Evolutionary conservation across 1,140 invertebrate species (phyloP), one percentile per base, ranked within the genome.

Genomic region (Polypedilum pembai): DNA sequence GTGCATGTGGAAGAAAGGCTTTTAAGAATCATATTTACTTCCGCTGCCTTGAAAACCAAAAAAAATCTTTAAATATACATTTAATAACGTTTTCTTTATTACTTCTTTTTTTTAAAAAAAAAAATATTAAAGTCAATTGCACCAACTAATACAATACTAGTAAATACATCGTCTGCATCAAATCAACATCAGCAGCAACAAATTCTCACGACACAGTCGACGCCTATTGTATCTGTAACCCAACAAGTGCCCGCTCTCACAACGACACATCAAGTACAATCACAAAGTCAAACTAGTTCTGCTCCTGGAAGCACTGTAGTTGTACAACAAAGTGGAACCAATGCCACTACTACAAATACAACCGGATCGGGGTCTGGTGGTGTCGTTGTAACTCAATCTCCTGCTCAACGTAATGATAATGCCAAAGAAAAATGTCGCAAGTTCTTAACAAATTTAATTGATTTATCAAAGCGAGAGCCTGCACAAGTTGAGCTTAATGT

Each of bases 351-450:
- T 66, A 20, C 7, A n/a, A 66, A 66, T 66, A 2, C 63, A 17
- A 18, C 65, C 7, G 1, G n/a, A n/a, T n/a, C 65, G 18, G 4
- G 17, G 8, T 20, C 65, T 10, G 65, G 65, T 10, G 20, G 20
- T 20, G 65, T 69, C 10, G 20, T 21, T 20, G 20, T 69, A 8
- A 21, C 17, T 69, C 65, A 69, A 21, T 69, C 65, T 10, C 65
- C 65, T 8, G 65, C 65, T 18, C 65, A 69, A 69, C 65, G 65
- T 20, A 69, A 69, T 56, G 94, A 95, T 83, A 95, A 94, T 86
- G 94, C 94, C 82, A 96, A 96, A 88, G 94, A 95, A 85, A 98
- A 98, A 86, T 99, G 96, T 86, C 93, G 96, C 80, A 98, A 98
- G 86, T 99, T 99, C 84, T 87, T 99, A 82, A 94, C 96, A 74